Evolutionary conservation across 2,888 invertebrate genomes (phyloP).

Genomic region (Chrysotoxum bicinctum): DNA sequence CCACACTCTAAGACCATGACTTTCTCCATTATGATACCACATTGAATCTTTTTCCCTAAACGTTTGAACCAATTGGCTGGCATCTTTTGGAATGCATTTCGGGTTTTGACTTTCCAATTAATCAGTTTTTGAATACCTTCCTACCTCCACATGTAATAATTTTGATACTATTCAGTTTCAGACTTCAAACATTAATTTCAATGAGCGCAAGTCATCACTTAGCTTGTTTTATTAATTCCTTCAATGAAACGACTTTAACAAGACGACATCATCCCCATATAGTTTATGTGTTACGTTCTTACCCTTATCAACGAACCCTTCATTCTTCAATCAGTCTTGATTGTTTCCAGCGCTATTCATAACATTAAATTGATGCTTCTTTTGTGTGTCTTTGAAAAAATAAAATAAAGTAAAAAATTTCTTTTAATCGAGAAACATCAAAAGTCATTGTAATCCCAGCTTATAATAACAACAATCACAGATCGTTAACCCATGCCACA

Average conservation of each 20-base stretch:
- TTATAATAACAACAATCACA: constrained; percentile 30
- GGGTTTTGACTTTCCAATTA: no score
- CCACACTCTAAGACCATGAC: no score
- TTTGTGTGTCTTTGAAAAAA: neutral
- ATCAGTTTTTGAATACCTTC: no score
- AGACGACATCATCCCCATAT: neutral
- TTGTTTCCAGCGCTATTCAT: neutral
- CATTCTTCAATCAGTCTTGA: constrained; percentile 3
- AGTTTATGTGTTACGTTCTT: neutral
- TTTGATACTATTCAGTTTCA: no score
- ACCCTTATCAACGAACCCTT: constrained; percentile 18
- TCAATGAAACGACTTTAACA: neutral
- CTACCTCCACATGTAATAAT: no score
- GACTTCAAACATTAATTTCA: neutral
- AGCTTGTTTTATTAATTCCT: neutral
- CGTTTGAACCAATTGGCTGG: no score
- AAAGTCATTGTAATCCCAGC: constrained; percentile 23
- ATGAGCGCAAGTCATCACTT: neutral
- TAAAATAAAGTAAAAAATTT: neutral
- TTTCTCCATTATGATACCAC: no score
- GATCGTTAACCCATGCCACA: constrained; percentile 47
- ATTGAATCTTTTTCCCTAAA: no score
- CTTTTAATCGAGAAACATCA: constrained; percentile 7
- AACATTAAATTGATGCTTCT: constrained; percentile 9
- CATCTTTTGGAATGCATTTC: no score